Base-by-base conservation (phyloP, 1,140 invertebrate genomes). In the Penaeus japonicus region DNA sequence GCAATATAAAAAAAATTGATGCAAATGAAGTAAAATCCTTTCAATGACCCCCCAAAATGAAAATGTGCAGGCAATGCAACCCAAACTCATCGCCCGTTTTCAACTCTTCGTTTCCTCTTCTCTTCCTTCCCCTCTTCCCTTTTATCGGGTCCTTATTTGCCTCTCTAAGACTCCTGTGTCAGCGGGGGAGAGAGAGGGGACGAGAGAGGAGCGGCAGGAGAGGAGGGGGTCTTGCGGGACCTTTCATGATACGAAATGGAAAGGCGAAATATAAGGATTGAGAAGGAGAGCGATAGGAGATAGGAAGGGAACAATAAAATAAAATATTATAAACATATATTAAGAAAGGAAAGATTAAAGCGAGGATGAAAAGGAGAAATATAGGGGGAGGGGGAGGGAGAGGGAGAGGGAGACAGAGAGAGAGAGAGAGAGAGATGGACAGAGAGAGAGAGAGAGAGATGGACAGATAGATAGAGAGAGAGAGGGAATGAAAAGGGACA, bases 351-450 rank as follows among this genome's bases (percentile, higher is more conserved):
- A 77, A 32, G 4, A 15, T 20, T 27, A 77, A 77, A 77, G 32
- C 47, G 73, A 77, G 30, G n/a, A 73, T 30, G 70, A n/a, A 73
- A 32, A n/a, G 70, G 70, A 73, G 70, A 32, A 30, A 22, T 32
- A 30, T 20, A 77, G 73, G 15, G 73, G 35, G 73, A 39, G 73
- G n/a, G 27, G n/a, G 73, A 35, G 30, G n/a, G 73, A 77, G 70
- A 73, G 70, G 35, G 70, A 73, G 70, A 73, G 70, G 35, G 70
- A 73, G 70, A 73, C 24, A 53, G 77, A 79, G 77, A 79, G 79
- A 39, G 32, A 30, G 79, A 35, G 54, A 57, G 79, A 81, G 54
- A 39, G 32, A 30, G 53, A 55, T 39, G 27, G 20, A 81, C 17
- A 81, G 54, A 57, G 32, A 81, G 54, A 27, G 79, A 81, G 54